Evolutionary conservation across 2,888 invertebrate species (phyloP), one percentile per base, ranked within the genome.

Genomic region (Troilus luridus): DNA sequence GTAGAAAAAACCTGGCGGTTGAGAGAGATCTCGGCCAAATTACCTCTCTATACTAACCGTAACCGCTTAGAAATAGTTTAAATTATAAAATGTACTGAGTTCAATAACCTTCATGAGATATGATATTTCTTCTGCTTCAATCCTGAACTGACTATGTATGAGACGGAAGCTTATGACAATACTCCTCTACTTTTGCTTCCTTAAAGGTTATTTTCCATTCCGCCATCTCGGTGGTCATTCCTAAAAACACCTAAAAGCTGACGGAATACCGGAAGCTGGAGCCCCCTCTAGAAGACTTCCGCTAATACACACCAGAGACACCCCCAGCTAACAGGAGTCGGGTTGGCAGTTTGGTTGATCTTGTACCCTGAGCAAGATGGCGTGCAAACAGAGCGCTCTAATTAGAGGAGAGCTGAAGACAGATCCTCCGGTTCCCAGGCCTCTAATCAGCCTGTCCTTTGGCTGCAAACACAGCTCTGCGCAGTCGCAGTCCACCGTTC

Each of bases 361-460:
- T 77, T 77, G 72, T 77, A 41, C 72, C 72, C 72, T 41, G 41
- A 77, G 72, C 27, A 77, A 77, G 72, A 77, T 41, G 27, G 72
- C 7, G 67, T 12, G 72, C 41, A 77, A 77, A 77, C 72, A 77
- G 17, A 41, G 1, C n/a, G 56, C 85, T 58, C 85, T 85, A 85
- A 85, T 85, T 85, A 85, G 85, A 85, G 85, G 56, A 12, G n/a
- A n/a, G 12, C 56, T 56, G 85, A 56, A 56, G 85, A 85, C 56
- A 85, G 85, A 56, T 85, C 56, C 56, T 56, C n/a, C 85, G 21
- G 85, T 85, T 85, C 85, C 85, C 85, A 85, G 56, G 85, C 85
- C 85, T 85, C 85, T 85, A 85, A 85, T 85, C 85, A 85, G 85
- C 1, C 10, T 56, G 6, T 56, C 54, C 85, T 58, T 56, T 58